Evolutionary conservation across 2,888 invertebrate genomes (phyloP).

Genomic region (Julus scandinavius): DNA sequence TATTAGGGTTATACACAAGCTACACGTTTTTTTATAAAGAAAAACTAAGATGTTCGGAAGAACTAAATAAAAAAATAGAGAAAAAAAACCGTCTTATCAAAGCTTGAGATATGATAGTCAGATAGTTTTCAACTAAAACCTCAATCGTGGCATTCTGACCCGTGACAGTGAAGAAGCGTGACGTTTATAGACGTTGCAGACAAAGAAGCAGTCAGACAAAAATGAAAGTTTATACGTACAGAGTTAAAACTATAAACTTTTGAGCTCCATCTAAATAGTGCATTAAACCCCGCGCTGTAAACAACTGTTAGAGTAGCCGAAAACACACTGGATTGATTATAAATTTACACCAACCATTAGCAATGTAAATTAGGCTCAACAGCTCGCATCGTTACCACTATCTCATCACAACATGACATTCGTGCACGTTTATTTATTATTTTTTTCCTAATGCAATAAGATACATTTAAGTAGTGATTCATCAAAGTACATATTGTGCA

Average conservation of each 20-base stretch:
- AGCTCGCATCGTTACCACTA: background rate
- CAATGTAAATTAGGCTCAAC: background rate
- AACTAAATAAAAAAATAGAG: background rate
- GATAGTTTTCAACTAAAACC: background rate
- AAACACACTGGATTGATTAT: conserved; percentile 9
- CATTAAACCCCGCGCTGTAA: conserved; percentile 9
- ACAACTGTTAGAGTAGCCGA: background rate
- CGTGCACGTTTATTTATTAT: background rate
- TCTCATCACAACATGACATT: background rate
- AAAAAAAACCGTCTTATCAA: background rate
- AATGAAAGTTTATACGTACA: background rate
- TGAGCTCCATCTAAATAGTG: background rate
- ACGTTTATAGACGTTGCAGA: background rate
- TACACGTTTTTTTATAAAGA: background rate
- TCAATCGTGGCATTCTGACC: conserved; percentile 15
- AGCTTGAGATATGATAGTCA: background rate
- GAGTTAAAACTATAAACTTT: conserved; percentile 15
- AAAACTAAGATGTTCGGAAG: background rate
- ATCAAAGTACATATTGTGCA: conserved; percentile 28
- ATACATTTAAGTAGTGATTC: conserved; percentile 30
- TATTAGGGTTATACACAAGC: too few species aligned
- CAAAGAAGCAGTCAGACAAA: conserved; percentile 21
- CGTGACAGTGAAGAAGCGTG: background rate
- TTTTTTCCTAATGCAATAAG: background rate
- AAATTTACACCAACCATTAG: conserved; percentile 24